Evolutionary conservation across 2,888 invertebrate species (phyloP), one percentile per base, ranked within the genome.

Genomic region (Belgica antarctica): DNA sequence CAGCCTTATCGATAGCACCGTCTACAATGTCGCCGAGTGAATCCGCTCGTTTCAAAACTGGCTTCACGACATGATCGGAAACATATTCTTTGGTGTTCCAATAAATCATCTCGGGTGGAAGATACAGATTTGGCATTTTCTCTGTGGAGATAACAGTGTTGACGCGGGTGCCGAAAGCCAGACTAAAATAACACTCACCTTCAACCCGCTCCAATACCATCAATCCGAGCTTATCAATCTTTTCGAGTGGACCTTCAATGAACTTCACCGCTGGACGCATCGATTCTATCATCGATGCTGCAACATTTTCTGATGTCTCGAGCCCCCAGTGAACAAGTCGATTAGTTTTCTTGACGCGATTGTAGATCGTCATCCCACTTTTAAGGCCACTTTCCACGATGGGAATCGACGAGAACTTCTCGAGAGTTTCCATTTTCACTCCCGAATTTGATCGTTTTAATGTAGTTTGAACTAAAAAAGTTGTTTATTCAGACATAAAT

Each of bases 161-260:
- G n/a, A n/a, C n/a, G n/a, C n/a, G n/a, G n/a, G n/a, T n/a, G n/a
- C n/a, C n/a, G n/a, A n/a, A n/a, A n/a, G n/a, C n/a, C n/a, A n/a
- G n/a, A n/a, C n/a, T n/a, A n/a, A n/a, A n/a, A n/a, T n/a, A n/a
- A n/a, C n/a, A 41, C 41, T 41, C 41, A 41, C 41, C 52, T 22
- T 94, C 94, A n/a, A 94, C 87, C 41, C 89, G 84, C 74, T 93
- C 92, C 73, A 95, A 84, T 71, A 92, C 90, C 76, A 86, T 88
- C 81, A 92, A 94, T 72, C 94, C 85, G 72, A 92, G 83, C 73
- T 83, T 83, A 80, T 92, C 92, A 41, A 92, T 82, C 71, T 86
- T 86, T 28, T 83, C 82, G 8, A 92, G 82, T 0, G 93, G 93
- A 0, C 85, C 83, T 76, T 89, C 88, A 62, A 91, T 83, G 15